Evolutionary conservation across 2,888 invertebrate species (phyloP), one percentile per base, ranked within the genome.

Genomic region (Sipha maydis): DNA sequence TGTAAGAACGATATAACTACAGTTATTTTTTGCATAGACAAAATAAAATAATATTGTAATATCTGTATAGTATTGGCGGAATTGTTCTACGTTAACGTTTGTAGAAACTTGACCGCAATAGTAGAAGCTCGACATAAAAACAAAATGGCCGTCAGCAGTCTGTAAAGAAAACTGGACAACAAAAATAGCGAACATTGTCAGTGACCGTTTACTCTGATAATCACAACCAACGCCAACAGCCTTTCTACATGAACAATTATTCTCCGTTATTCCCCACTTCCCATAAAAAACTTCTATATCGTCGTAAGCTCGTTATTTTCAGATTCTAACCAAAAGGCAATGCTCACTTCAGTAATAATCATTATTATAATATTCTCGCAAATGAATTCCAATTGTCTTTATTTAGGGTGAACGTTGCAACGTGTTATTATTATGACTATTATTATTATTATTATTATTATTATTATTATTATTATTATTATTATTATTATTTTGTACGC

Each of bases 91-190:
- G 71, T 28, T 71, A 79, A 79, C 79, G 69, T 69, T 71, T 34
- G 21, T 56, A 79, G 79, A 19, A 71, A 38, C 78, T 69, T 38
- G 28, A 69, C 54, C 71, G 54, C 48, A 71, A 7, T 56, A 79
- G 71, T 86, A 86, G 71, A 56, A 79, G 79, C 34, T 38, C 38
- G 79, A 56, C 56, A 28, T 56, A 86, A 86, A 86, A 79, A 88
- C 80, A 88, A 88, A 88, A 88, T 88, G 86, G 86, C 61, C 25
- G 86, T 67, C 31, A 25, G 19, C 28, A 77, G 67, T 67, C 67
- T 41, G 83, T 71, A 31, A 34, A 54, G 14, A 69, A 78, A 69
- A 78, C 31, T 17, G 48, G n/a, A 48, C 38, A 34, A 41, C 75
- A 67, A 75, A 80, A 80, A 67, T 73, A 48, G 56, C 9, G 25